Evolutionary conservation across 1,140 invertebrate genomes (phyloP).

Genomic region (Macrobrachium rosenbergii): DNA sequence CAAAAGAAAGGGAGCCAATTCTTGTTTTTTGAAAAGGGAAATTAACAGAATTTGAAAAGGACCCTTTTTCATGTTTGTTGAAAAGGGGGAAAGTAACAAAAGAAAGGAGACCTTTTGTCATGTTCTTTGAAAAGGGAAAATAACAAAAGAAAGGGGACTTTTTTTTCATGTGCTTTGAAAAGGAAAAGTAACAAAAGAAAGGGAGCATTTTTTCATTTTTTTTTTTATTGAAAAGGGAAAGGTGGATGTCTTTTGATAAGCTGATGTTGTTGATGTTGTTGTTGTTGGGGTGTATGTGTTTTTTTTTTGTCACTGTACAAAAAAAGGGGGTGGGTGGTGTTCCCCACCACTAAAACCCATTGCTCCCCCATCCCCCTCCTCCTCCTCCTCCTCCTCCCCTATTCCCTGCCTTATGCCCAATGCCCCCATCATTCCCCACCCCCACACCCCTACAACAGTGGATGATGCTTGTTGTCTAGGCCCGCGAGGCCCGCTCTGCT

Average conservation of each 20-base stretch:
- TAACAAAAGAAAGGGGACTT: not conserved
- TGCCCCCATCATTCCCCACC: slow-evolving; percentile 35
- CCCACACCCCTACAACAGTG: slow-evolving; percentile 54
- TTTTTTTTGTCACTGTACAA: too few species aligned
- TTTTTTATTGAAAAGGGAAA: too few species aligned
- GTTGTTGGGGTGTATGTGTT: too few species aligned
- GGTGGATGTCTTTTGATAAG: too few species aligned
- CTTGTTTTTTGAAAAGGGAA: too few species aligned
- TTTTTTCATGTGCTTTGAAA: not conserved
- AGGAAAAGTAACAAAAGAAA: not conserved
- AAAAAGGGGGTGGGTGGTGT: not conserved
- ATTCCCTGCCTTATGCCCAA: not conserved
- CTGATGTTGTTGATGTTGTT: too few species aligned
- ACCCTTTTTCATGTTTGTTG: too few species aligned
- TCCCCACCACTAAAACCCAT: not conserved
- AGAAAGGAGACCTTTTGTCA: too few species aligned
- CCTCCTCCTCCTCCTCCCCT: not conserved
- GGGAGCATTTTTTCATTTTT: not conserved
- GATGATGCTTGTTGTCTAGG: slow-evolving; percentile 55
- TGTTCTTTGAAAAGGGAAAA: not conserved
- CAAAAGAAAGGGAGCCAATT: too few species aligned
- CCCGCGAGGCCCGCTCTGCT: slow-evolving; percentile 46
- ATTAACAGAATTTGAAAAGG: too few species aligned
- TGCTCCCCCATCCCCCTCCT: not conserved
- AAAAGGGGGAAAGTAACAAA: too few species aligned